Evolutionary conservation across 2,797 vertebrate species (phyloP).

Genomic region (Peromyscus eremicus): DNA sequence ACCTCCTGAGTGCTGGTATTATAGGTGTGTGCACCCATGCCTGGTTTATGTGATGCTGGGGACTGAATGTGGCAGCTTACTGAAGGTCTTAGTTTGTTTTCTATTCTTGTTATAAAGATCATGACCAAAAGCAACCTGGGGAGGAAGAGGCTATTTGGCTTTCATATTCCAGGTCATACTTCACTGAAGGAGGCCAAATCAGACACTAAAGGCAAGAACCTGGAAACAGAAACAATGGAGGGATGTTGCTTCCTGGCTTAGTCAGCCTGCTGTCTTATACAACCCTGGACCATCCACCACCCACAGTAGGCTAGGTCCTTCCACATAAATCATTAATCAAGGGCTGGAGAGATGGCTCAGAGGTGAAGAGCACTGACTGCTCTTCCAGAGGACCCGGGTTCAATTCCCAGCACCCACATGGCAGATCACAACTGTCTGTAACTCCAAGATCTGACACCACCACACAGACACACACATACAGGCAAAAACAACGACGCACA

Average conservation of each 20-base stretch:
- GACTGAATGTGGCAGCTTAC: not conserved
- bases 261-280: not conserved
- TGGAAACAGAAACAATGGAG: not conserved
- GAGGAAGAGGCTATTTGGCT: not conserved
- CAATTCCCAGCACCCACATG: no score
- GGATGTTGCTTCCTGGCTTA: not conserved
- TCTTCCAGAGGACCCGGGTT: no score
- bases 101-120: not conserved
- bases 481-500: no score
- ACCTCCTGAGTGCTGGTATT: not conserved
- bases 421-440: no score
- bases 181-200: no score
- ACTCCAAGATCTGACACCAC: no score
- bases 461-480: no score
- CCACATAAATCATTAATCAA: not conserved
- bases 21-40: not conserved
- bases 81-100: not conserved
- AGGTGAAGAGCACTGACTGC: no score
- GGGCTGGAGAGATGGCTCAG: no score
- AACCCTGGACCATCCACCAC: no score
- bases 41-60: not conserved
- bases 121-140: not conserved
- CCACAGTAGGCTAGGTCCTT: not conserved
- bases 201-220: not conserved
- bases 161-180: no score